Evolutionary conservation across 2,797 vertebrate species (phyloP), one percentile per base, ranked within the genome.

Genomic region (Liparis tanakae): DNA sequence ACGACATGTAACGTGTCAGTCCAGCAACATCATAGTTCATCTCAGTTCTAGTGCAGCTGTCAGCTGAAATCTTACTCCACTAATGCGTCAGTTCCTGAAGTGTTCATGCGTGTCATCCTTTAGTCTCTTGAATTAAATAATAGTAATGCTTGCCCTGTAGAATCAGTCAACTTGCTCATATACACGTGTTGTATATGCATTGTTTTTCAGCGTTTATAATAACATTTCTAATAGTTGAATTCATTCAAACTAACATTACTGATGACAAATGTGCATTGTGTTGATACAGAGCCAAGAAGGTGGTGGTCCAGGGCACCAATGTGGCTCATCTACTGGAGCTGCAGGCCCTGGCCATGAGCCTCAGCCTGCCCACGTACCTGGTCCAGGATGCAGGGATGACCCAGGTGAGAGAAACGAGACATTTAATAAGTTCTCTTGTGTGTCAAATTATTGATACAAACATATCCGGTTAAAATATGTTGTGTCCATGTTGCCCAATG

Each of bases 381-480:
- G 95, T 96, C 70, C 94, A 95, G 81, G 95, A 96, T 80, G 95
- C 94, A 30, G 95, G 95, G 30, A 91, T 94, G 10, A 96, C 95
- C 70, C 94, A 96, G 95, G 96, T 96, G 78, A 71, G 66, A 7
- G 53, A 33, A 33, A 17, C 6, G 1, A 15, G 25, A 13, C 12
- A 4, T 18, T 72, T 54, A 30, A 1, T 41, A 15, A 57, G 25
- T 15, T 22, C 4, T 37, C 30, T 30, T 59, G 1, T 34, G 4
- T 15, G 9, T 44, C 3, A 4, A 18, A 43, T 13, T 44, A 46
- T 13, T 37, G 30, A 10, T 41, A 22, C 22, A 7, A 12, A 51
- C 8, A 41, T 30, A 39, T 54, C 43, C 44, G 5, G 10, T 48
- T 9, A 12, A 22, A 41, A 54, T 9, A n/a, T 6, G 3, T 48